Conservation (phyloP, 2,797 vertebrate genomes). For the Siniperca obscura region DNA sequence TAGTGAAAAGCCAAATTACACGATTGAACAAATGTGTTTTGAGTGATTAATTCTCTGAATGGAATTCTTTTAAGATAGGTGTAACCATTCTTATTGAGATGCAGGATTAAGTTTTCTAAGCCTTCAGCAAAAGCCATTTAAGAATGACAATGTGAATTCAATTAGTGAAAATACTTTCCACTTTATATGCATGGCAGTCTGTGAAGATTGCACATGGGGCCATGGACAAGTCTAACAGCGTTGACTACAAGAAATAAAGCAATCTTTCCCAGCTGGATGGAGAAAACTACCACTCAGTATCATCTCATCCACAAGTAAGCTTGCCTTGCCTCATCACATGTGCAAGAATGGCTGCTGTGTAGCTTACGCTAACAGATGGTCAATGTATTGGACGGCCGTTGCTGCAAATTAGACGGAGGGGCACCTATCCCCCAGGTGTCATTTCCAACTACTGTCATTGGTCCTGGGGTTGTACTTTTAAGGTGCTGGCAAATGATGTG, state of each 20-base stretch:
- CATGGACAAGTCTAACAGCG: slow-evolving; percentile 34
- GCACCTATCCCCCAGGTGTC: slow-evolving; percentile 3
- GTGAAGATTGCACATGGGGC: slow-evolving; percentile 44
- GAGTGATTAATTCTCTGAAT: slow-evolving; percentile 44
- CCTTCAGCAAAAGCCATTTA: slow-evolving; percentile 50
- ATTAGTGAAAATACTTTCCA: slow-evolving; percentile 52
- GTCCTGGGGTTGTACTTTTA: slow-evolving; percentile 25
- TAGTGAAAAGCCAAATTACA: slow-evolving; percentile 34
- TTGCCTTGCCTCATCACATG: neutral
- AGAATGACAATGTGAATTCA: slow-evolving; percentile 58
- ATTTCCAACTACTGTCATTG: slow-evolving; percentile 33
- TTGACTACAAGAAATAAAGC: slow-evolving; percentile 23
- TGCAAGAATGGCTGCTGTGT: slow-evolving; percentile 2
- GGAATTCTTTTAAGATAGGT: slow-evolving; percentile 40
- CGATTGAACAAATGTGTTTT: slow-evolving; percentile 49
- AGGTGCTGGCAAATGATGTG: slow-evolving; percentile 9
- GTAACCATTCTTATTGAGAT: slow-evolving; percentile 48
- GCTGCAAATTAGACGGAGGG: slow-evolving; percentile 19
- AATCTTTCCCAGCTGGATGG: slow-evolving; percentile 21
- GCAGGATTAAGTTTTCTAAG: slow-evolving; percentile 51
- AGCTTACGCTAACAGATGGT: slow-evolving; percentile 19
- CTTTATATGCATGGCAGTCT: slow-evolving; percentile 57
- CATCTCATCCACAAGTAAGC: slow-evolving; percentile 13
- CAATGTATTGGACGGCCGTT: slow-evolving; percentile 6
- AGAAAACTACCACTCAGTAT: slow-evolving; percentile 8